These are phyloP conservation scores for Wasmannia auropunctata DNA, from an alignment of 1,140 invertebrate species.

Conservation along the genomic window DNA sequence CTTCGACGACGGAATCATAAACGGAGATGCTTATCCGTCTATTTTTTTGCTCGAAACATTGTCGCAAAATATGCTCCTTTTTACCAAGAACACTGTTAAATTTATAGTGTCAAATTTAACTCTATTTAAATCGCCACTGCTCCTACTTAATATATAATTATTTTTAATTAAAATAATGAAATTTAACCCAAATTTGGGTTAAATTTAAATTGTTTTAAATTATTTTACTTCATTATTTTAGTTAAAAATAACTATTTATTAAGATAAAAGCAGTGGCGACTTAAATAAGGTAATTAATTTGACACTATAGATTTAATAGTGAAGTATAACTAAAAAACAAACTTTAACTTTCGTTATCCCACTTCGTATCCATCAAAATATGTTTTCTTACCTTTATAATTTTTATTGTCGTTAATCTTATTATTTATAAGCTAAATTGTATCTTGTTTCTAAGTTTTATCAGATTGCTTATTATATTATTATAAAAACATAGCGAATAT, in stretches of 20 bases:
- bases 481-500: background rate
- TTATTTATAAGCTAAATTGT: background rate
- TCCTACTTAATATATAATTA: too few species aligned
- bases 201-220: too few species aligned
- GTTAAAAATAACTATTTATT: too few species aligned
- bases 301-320: too few species aligned
- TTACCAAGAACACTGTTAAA: too few species aligned
- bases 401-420: background rate
- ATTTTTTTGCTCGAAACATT: background rate
- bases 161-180: too few species aligned
- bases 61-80: background rate
- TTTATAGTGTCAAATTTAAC: too few species aligned
- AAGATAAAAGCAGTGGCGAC: too few species aligned
- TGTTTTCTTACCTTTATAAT: background rate
- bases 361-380: background rate
- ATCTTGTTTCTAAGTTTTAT: background rate
- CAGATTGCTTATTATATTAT: background rate
- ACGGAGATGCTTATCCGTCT: slow-evolving; percentile 50
- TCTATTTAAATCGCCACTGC: too few species aligned
- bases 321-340: background rate
- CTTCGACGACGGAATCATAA: slow-evolving; percentile 48
- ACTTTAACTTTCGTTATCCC: background rate
- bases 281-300: too few species aligned
- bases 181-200: too few species aligned
- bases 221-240: too few species aligned